A percentile compares a stretch with the other conserved stretches of the same genome.
These are phyloP conservation scores for Erebia aethiops DNA, from an alignment of 2,888 invertebrate genomes.

Conservation along the genomic window DNA sequence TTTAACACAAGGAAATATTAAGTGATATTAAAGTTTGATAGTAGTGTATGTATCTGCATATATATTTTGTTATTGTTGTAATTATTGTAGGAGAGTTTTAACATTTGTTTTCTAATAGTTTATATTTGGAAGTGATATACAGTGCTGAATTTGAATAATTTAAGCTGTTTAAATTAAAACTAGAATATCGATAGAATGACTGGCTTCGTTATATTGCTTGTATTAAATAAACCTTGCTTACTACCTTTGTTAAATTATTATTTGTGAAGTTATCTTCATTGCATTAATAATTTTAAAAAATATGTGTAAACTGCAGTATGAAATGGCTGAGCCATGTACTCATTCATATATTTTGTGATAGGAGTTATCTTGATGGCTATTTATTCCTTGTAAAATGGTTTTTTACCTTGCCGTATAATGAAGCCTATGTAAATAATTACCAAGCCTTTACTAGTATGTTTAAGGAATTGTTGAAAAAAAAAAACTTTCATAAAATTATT, in stretches of 20 bases:
- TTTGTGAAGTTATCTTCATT: slow-evolving; percentile 2
- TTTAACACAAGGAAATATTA: slow-evolving; percentile 48
- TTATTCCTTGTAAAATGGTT: slow-evolving; percentile 65
- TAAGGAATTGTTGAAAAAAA: slow-evolving; percentile 81
- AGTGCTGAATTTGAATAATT: slow-evolving; percentile 56
- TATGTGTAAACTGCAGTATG: slow-evolving; percentile 1
- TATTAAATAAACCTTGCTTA: slow-evolving; percentile 20
- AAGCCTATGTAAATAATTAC: slow-evolving; percentile 81
- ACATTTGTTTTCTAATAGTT: slow-evolving; percentile 74
- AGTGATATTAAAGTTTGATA: slow-evolving; percentile 80
- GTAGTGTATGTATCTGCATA: slow-evolving; percentile 65
- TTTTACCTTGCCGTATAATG: slow-evolving; percentile 80
- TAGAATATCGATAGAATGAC: slow-evolving; percentile 48
- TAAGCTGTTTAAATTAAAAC: slow-evolving; percentile 58
- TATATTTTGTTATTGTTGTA: slow-evolving; percentile 74
- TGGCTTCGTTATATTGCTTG: slow-evolving; percentile 55
- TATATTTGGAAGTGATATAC: slow-evolving; percentile 65
- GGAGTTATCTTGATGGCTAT: slow-evolving; percentile 52
- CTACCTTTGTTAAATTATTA: neutral
- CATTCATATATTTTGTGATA: slow-evolving; percentile 61
- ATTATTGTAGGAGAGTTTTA: slow-evolving; percentile 81
- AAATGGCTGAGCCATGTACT: slow-evolving; percentile 66
- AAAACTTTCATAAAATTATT: slow-evolving; percentile 63
- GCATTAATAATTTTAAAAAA: neutral
- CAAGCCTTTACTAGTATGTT: slow-evolving; percentile 77